Evolutionary conservation across 2,888 invertebrate species (phyloP).

Genomic region (Notocelia uddmanniana): DNA sequence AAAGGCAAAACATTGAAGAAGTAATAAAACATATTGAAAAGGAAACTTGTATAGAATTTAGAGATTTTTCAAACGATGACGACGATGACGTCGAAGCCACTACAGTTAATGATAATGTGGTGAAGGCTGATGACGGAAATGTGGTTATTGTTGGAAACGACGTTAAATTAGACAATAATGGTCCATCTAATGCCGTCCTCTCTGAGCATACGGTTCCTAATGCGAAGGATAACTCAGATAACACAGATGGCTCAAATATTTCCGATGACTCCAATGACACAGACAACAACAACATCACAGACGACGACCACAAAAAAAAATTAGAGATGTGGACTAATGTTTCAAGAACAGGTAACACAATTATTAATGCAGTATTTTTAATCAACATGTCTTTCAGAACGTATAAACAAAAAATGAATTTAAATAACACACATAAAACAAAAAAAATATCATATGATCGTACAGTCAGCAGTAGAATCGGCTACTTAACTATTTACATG

Average conservation of each 20-base stretch:
- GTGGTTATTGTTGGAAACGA: neutral
- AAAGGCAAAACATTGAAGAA: constrained; percentile 71
- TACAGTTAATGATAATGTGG: neutral
- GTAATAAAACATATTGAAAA: constrained; percentile 75
- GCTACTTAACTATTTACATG: too few species aligned
- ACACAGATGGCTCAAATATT: too few species aligned
- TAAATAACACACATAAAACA: too few species aligned
- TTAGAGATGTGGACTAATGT: neutral
- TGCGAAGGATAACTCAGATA: too few species aligned
- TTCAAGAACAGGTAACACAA: neutral
- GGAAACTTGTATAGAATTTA: constrained; percentile 75
- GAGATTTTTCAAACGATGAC: constrained; percentile 53
- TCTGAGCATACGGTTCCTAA: too few species aligned
- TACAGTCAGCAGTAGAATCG: neutral
- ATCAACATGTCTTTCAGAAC: neutral
- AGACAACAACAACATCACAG: neutral
- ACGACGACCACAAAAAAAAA: neutral
- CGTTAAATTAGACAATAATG: neutral
- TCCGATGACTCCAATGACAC: neutral
- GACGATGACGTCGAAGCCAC: constrained; percentile 42
- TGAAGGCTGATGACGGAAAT: constrained; percentile 20
- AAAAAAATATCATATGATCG: neutral
- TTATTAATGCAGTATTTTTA: neutral
- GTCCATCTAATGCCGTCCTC: too few species aligned
- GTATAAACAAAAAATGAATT: neutral